These are phyloP conservation scores for Drosophila mettleri DNA, from an alignment of 2,888 invertebrate species.

Conservation along the genomic window DNA sequence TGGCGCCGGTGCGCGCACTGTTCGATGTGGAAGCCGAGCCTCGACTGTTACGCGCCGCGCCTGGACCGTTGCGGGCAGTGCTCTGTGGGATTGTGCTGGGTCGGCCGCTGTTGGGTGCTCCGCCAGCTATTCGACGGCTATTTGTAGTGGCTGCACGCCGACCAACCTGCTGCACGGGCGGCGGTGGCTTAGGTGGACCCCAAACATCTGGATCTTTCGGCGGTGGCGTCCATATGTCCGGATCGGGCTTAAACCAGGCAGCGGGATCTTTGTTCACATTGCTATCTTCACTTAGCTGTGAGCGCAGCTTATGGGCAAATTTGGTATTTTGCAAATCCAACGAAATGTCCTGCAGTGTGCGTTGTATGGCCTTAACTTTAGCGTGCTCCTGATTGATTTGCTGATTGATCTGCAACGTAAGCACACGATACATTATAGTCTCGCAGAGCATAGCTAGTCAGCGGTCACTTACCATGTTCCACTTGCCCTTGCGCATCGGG, in stretches of 20 bases:
- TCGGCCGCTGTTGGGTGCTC: conserved; percentile 37
- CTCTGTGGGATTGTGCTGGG: conserved; percentile 83
- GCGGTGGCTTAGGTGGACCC: conserved; percentile 92
- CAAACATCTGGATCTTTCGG: conserved; percentile 93
- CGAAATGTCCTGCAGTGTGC: conserved; percentile 84
- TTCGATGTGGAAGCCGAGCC: conserved; percentile 54
- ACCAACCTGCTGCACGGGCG: conserved; percentile 76
- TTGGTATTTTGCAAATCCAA: conserved; percentile 85
- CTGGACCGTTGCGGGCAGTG: conserved; percentile 60
- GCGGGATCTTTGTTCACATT: conserved; percentile 82
- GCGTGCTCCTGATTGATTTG: conserved; percentile 96
- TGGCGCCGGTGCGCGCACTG: conserved; percentile 51
- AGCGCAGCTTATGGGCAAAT: conserved; percentile 85
- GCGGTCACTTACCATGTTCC: conserved; percentile 90
- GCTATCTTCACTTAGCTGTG: conserved; percentile 81
- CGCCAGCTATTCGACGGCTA: conserved; percentile 62
- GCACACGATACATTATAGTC: background rate
- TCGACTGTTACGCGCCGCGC: conserved; percentile 56
- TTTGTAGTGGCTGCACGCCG: conserved; percentile 72
- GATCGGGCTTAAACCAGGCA: conserved; percentile 89
- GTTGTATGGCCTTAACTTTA: conserved; percentile 90
- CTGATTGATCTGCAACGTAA: conserved; percentile 90
- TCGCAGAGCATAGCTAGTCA: background rate
- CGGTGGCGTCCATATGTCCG: conserved; percentile 91
- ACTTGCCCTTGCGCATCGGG: conserved; percentile 92